Percentiles rank a stretch among this genome's conserved stretches.
Conservation (phyloP, 2,113 vertebrate species). For the Amphiprion ocellaris region DNA sequence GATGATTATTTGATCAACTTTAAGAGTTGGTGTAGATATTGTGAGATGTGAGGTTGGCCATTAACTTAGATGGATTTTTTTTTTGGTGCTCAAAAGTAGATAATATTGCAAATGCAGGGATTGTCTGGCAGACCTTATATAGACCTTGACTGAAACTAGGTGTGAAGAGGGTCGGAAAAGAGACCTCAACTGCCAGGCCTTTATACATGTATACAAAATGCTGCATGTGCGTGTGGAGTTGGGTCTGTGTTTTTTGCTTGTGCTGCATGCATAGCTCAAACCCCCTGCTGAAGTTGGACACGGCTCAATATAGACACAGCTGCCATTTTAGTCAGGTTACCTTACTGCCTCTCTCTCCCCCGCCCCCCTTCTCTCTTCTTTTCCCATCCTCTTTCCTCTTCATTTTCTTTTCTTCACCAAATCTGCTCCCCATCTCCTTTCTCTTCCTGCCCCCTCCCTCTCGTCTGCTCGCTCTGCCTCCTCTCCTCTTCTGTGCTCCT, state of each 20-base stretch:
- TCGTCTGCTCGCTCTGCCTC: slow-evolving; percentile 54
- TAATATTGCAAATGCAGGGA: too few species aligned
- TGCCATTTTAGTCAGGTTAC: slow-evolving; percentile 78
- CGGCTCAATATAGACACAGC: slow-evolving; percentile 65
- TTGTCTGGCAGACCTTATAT: not conserved
- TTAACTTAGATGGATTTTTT: not conserved
- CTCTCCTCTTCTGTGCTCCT: slow-evolving; percentile 47
- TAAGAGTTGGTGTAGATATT: too few species aligned
- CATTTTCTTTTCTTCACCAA: slow-evolving; percentile 33
- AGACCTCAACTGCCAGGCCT: not conserved
- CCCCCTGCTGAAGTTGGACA: slow-evolving; percentile 72
- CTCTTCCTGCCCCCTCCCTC: slow-evolving; percentile 16
- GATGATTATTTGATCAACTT: too few species aligned
- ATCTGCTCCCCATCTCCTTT: slow-evolving; percentile 34
- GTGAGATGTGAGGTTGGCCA: too few species aligned
- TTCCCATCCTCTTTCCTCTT: slow-evolving; percentile 11
- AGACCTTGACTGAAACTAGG: not conserved
- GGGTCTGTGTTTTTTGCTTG: slow-evolving; percentile 69
- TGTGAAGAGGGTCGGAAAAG: not conserved
- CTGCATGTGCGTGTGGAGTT: slow-evolving; percentile 73
- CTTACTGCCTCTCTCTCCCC: slow-evolving; percentile 77
- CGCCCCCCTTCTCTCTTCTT: slow-evolving; percentile 37
- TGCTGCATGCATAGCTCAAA: slow-evolving; percentile 79
- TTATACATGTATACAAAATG: slow-evolving; percentile 33
- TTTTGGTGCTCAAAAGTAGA: too few species aligned